Evolutionary conservation across 1,140 invertebrate genomes (phyloP).

Genomic region (Anoplolepis gracilipes): DNA sequence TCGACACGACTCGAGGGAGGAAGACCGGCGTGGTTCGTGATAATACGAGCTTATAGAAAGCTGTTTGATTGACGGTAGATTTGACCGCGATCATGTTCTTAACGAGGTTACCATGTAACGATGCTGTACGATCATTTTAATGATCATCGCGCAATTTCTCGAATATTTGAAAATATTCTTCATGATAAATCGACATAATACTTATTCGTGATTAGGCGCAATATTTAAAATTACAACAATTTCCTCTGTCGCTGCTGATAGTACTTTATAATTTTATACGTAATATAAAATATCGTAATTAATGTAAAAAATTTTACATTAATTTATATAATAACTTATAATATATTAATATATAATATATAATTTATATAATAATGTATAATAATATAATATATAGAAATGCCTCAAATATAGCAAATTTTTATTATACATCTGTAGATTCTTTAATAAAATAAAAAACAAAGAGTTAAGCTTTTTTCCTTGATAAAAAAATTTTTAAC

Average conservation of each 20-base stretch:
- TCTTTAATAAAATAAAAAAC: no score
- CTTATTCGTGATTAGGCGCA: background rate
- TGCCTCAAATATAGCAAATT: background rate
- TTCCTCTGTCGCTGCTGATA: background rate
- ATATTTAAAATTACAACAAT: background rate
- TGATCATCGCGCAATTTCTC: background rate
- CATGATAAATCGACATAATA: background rate
- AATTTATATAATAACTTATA: no score
- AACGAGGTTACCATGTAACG: slow-evolving; percentile 10
- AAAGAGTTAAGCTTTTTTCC: no score
- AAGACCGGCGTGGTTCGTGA: slow-evolving; percentile 28
- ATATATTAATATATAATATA: no score
- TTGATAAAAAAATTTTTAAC: background rate
- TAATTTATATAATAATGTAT: no score
- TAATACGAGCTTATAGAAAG: slow-evolving; percentile 43
- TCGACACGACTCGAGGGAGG: slow-evolving; percentile 1
- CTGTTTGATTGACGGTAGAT: slow-evolving; percentile 32
- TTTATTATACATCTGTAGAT: background rate
- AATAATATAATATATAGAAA: no score
- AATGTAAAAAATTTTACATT: no score
- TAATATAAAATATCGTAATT: no score
- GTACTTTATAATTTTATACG: background rate
- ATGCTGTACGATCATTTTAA: background rate
- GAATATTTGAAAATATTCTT: background rate
- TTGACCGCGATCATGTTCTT: slow-evolving; percentile 39